phyloP scores from a whole-genome alignment of 2,113 vertebrate genomes.

The Ibidorhyncha struthersii region DNA sequence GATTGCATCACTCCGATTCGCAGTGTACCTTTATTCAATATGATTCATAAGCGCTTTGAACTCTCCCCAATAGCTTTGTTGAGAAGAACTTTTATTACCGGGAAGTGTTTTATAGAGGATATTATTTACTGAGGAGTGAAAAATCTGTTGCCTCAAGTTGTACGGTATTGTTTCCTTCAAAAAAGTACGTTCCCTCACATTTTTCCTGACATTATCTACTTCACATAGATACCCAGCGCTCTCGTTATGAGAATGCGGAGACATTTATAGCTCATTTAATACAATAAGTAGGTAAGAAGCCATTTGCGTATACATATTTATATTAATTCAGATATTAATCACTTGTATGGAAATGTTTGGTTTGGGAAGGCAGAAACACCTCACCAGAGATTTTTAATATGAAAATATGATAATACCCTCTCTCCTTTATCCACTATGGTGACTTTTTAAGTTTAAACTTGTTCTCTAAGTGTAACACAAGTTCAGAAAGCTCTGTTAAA shows the following conservation, averaged over 20 bases:
- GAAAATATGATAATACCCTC: not conserved
- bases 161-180: not conserved
- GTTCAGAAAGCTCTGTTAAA: not conserved
- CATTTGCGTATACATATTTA: not conserved
- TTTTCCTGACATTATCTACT: not conserved
- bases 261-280: not conserved
- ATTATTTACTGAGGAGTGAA: not conserved
- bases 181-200: not conserved
- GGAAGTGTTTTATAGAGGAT: constrained; percentile 19
- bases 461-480: not conserved
- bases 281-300: not conserved
- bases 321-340: constrained; percentile 53
- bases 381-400: constrained; percentile 4
- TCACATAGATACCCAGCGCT: not conserved
- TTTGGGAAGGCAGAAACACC: constrained; percentile 26
- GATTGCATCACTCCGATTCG: not conserved
- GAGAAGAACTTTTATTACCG: constrained; percentile 31
- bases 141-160: constrained; percentile 46
- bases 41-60: constrained; percentile 37
- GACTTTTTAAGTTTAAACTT: not conserved
- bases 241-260: not conserved
- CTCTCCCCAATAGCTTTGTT: not conserved
- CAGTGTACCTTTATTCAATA: not conserved
- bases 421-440: not conserved
- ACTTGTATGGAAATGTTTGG: constrained; percentile 34